Base-by-base conservation (phyloP, 2,888 invertebrate genomes). In the Acanthococcus lagerstroemiae region DNA sequence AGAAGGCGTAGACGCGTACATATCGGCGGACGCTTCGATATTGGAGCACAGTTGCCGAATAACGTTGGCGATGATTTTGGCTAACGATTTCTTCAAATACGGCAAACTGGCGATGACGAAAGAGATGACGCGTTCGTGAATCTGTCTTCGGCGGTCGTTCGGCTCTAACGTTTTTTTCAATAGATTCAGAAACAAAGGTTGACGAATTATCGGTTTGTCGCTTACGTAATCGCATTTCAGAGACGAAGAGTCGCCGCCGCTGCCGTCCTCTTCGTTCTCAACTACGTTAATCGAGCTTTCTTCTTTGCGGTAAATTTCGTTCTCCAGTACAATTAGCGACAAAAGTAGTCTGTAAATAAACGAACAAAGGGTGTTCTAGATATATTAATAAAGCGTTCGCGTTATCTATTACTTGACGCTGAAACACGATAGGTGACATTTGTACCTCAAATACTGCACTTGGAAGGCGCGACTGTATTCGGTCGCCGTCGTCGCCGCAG, bases 61-160 rank as follows among this genome's bases (percentile, higher is more conserved):
- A 1, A 90, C 86, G 70, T 84, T 84, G 55, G 88, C 83, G 0
- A 88, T 84, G 65, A 90, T 84, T 70, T 86, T 84, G 21, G 88
- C 85, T 15, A 91, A 77, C 9, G 88, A 85, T 52, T 84, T 83
- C 46, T 84, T 86, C 75, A 90, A 84, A 75, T 87, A 90, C 9
- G 90, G 91, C 45, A 92, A 77, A 63, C 89, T 84, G 24, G 86
- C 84, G 1, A 88, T 87, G 7, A 91, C 83, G 75, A 91, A 80
- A 68, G 86, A 84, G 30, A 90, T 82, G 90, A 91, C 92, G 72
- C 88, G 86, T 69, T 85, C 84, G 75, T 92, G 92, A 69, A 89
- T 76, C 72, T 86, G 84, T 57, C 72, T 58, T 21, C 69, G 67
- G 30, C 69, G 60, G n/a, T 54, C 66, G 26, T 67, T 69, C 72